Percentiles rank a stretch among this genome's conserved stretches.
These are phyloP conservation scores for Vultur gryphus DNA, from an alignment of 2,797 vertebrate genomes.

Conservation along the genomic window DNA sequence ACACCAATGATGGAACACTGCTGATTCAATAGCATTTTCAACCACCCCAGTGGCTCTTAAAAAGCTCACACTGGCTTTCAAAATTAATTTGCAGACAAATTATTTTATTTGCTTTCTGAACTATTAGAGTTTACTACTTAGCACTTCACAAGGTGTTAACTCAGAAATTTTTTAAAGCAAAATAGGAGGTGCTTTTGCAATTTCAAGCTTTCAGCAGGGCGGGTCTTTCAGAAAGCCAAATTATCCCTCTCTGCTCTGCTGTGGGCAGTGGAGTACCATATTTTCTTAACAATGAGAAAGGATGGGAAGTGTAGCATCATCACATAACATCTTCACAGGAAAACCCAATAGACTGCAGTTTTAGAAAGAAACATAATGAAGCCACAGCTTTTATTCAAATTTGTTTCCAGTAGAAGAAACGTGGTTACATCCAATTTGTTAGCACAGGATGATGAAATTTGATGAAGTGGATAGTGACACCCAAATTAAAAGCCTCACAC, in stretches of 20 bases:
- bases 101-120: neutral
- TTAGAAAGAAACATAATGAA: neutral
- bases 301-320: neutral
- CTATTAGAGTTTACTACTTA: neutral
- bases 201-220: neutral
- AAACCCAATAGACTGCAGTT: neutral
- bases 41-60: neutral
- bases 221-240: neutral
- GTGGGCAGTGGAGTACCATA: neutral
- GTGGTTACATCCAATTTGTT: neutral
- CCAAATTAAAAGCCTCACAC: neutral
- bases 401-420: neutral
- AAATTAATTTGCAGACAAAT: neutral
- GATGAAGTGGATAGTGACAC: neutral
- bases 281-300: neutral
- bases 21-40: neutral
- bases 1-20: neutral
- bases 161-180: neutral
- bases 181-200: neutral
- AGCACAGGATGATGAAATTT: neutral
- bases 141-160: neutral
- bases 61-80: neutral
- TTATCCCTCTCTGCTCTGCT: neutral
- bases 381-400: neutral
- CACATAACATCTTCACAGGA: neutral